A percentile compares a stretch with the other conserved stretches of the same genome.
Evolutionary conservation across 2,113 vertebrate genomes (phyloP).

Genomic region (Amblyopsis rosae): DNA sequence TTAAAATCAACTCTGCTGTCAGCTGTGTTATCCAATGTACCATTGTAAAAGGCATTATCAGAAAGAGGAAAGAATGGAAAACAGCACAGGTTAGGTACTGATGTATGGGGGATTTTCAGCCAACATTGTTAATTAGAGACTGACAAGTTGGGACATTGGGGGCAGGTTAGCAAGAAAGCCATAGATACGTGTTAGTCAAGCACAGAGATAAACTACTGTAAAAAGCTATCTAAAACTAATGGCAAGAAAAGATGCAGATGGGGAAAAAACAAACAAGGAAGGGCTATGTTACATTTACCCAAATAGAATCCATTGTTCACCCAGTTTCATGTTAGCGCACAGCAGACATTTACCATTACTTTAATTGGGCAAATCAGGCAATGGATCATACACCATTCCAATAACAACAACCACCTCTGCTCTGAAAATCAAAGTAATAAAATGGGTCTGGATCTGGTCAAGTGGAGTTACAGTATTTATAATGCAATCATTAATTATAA

Average conservation of each 20-base stretch:
- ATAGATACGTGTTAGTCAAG: slow-evolving; percentile 15
- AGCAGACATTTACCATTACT: not conserved
- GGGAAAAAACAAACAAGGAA: slow-evolving; percentile 16
- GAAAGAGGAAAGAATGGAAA: slow-evolving; percentile 31
- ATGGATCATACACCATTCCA: not conserved
- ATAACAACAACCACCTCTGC: not conserved
- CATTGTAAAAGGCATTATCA: slow-evolving; percentile 11
- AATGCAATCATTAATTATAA: too few relatives aligned
- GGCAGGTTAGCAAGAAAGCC: slow-evolving; percentile 17
- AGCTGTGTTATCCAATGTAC: slow-evolving; percentile 42
- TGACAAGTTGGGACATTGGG: slow-evolving; percentile 19
- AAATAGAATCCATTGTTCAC: not conserved
- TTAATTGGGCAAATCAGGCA: not conserved
- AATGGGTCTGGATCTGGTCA: too few relatives aligned
- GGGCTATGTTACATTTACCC: not conserved
- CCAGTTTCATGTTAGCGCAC: not conserved
- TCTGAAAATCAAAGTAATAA: too few relatives aligned
- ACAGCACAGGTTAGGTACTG: slow-evolving; percentile 19
- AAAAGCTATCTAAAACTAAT: slow-evolving; percentile 23
- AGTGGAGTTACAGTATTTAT: too few relatives aligned
- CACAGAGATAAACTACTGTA: slow-evolving; percentile 10
- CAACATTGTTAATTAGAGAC: not conserved
- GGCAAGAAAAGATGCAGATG: slow-evolving; percentile 47
- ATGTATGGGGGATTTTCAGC: not conserved
- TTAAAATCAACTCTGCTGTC: slow-evolving; percentile 50